Evolutionary conservation across 2,888 invertebrate species (phyloP), one percentile per base, ranked within the genome.

Genomic region (Peribatodes rhomboidaria): DNA sequence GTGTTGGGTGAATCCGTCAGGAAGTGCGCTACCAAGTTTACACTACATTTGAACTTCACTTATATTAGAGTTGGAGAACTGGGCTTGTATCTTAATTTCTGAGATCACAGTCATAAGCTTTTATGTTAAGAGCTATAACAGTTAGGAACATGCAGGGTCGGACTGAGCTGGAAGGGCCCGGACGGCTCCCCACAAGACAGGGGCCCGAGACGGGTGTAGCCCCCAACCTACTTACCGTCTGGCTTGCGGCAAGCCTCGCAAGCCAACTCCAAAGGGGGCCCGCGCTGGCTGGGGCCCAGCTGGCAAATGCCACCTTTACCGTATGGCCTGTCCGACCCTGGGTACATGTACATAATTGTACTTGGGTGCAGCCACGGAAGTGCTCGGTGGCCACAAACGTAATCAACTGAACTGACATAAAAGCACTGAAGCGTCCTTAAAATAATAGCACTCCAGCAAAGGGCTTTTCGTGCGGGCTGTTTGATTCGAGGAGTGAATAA

Each of bases 401-500:
- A 42, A 35, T 56, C 46, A 46, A 46, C 56, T 18, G 18, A 33
- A 52, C 27, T 22, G 35, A 41, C 53, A 53, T 53, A 46, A 53
- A 53, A 41, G 37, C 46, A 46, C 41, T 18, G 54, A 42, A 55
- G 47, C 49, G 22, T n/a, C 42, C 37, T 59, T 41, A 46, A 39
- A 49, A 47, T 47, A 33, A 47, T n/a, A 64, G 42, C 52, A 52
- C 44, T 60, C 16, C 22, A 31, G 33, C 31, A 46, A 27, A 33
- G 18, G 22, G 18, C 16, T 57, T 14, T 22, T 22, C 14, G 49
- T 35, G 18, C 31, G 10, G 37, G 39, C 52, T 50, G 33, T 31
- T 41, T 50, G 41, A 50, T 64, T 53, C 52, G 11, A 50, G 14
- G 53, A 41, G 41, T 58, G 37, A 27, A 50, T 41, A 31, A 50